A percentile compares a stretch with the other conserved stretches of the same genome.
These are phyloP conservation scores for Propithecus coquereli DNA, from an alignment of 2,113 vertebrate genomes.

Conservation along the genomic window DNA sequence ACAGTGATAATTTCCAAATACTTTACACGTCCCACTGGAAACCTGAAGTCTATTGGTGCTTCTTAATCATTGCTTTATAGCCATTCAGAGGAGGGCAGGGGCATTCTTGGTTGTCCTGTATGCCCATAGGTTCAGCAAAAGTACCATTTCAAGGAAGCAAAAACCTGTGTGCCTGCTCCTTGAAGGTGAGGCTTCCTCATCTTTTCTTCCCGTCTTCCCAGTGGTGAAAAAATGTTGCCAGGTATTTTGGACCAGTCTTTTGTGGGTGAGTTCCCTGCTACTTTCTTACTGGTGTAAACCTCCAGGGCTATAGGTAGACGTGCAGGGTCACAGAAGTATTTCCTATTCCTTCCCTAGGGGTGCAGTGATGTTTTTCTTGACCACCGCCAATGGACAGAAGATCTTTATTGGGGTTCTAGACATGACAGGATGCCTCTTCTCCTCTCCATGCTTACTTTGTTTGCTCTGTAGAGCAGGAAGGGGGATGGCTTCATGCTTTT, in stretches of 20 bases:
- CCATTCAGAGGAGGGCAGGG: background rate
- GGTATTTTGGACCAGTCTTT: background rate
- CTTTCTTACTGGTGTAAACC: background rate
- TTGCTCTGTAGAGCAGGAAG: accelerated
- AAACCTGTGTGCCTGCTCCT: background rate
- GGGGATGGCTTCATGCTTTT: accelerated
- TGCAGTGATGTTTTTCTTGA: background rate
- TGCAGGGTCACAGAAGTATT: background rate
- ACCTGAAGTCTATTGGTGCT: background rate
- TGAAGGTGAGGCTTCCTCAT: background rate
- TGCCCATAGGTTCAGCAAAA: too few species aligned
- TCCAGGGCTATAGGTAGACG: too few species aligned
- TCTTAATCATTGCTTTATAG: background rate
- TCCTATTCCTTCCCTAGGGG: background rate
- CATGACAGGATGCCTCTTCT: background rate
- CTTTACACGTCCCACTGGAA: background rate
- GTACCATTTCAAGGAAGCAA: too few species aligned
- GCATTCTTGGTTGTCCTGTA: background rate
- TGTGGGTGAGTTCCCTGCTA: background rate
- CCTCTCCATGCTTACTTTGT: background rate
- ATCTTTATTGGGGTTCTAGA: too few species aligned
- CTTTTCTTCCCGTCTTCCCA: background rate
- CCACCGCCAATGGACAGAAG: too few species aligned
- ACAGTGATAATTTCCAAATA: background rate
- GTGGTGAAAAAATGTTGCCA: background rate